phyloP scores from a whole-genome alignment of 2,113 vertebrate species.

The Ceyx melanurus region DNA sequence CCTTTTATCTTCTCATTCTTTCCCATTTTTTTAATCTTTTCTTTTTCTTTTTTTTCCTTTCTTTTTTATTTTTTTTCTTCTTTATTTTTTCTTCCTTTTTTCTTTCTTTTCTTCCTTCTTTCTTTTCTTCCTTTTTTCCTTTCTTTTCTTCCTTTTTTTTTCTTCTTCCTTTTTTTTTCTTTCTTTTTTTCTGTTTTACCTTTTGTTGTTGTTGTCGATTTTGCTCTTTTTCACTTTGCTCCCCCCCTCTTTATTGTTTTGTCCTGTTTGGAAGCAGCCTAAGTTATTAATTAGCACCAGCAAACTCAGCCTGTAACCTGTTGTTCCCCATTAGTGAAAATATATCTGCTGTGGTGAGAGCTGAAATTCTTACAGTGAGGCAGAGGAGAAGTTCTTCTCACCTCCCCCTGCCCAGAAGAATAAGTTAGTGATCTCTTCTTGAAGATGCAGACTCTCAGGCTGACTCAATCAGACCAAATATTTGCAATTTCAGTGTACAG shows the following conservation, averaged over 20 bases:
- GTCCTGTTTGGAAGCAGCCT: not conserved
- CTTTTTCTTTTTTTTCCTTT: not conserved
- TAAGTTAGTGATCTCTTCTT: not conserved
- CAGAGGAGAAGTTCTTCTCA: not conserved
- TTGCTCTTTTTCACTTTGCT: not conserved
- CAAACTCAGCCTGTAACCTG: not conserved
- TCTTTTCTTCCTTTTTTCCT: too few species aligned
- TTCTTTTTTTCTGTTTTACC: too few species aligned
- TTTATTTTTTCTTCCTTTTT: too few species aligned
- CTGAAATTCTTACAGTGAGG: not conserved
- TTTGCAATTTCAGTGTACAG: not conserved
- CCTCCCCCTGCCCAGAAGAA: not conserved
- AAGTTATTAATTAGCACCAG: not conserved
- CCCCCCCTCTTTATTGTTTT: not conserved
- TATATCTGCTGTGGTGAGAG: not conserved
- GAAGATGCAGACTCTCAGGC: not conserved
- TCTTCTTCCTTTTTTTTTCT: too few species aligned
- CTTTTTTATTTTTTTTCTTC: too few species aligned
- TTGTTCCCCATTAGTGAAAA: not conserved
- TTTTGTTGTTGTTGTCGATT: rapidly evolving
- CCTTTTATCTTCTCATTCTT: rapidly evolving
- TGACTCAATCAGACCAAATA: conserved; percentile 10
- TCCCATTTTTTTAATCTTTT: not conserved
- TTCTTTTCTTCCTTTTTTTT: too few species aligned
- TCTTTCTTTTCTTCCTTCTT: too few species aligned